Evolutionary conservation across 92 coral and sea anemone genomes (phyloP).

Genomic region (Desmophyllum pertusum): DNA sequence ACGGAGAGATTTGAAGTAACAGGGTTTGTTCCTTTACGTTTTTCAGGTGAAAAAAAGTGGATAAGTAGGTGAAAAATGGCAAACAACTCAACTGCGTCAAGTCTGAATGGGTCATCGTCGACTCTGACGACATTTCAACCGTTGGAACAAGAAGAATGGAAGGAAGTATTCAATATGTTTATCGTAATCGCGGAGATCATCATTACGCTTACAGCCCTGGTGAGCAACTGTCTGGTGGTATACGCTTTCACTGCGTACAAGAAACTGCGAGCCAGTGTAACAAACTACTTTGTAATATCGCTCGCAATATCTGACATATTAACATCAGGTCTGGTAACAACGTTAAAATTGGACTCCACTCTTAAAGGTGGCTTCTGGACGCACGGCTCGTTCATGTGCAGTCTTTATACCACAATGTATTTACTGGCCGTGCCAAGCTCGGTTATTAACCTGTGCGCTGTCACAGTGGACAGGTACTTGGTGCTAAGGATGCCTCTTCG

Average conservation of each 20-base stretch:
- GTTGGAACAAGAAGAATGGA: background rate
- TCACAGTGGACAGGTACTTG: constrained; percentile 82
- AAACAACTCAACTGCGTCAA: constrained; percentile 17
- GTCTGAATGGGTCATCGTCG: background rate
- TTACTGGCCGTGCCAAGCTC: constrained; percentile 80
- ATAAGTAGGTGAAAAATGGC: constrained; percentile 9
- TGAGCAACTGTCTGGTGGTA: constrained; percentile 69
- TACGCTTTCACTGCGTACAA: constrained; percentile 76
- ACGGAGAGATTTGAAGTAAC: background rate
- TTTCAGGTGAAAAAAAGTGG: background rate
- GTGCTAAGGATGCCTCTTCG: constrained; percentile 82
- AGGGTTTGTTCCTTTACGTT: background rate
- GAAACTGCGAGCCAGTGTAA: constrained; percentile 70
- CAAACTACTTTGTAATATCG: constrained; percentile 85
- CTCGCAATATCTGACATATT: constrained; percentile 82
- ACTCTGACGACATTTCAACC: background rate
- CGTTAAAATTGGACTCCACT: constrained; percentile 57
- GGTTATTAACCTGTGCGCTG: constrained; percentile 84
- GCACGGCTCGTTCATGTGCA: constrained; percentile 75
- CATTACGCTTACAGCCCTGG: constrained; percentile 62
- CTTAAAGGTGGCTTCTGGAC: constrained; percentile 44
- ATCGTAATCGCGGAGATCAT: constrained; percentile 30
- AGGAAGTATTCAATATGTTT: constrained; percentile 28
- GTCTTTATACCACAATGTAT: constrained; percentile 74
- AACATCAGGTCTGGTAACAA: constrained; percentile 63